Conservation (phyloP, 2,888 invertebrate species). For the Meteorus cinctellus region DNA sequence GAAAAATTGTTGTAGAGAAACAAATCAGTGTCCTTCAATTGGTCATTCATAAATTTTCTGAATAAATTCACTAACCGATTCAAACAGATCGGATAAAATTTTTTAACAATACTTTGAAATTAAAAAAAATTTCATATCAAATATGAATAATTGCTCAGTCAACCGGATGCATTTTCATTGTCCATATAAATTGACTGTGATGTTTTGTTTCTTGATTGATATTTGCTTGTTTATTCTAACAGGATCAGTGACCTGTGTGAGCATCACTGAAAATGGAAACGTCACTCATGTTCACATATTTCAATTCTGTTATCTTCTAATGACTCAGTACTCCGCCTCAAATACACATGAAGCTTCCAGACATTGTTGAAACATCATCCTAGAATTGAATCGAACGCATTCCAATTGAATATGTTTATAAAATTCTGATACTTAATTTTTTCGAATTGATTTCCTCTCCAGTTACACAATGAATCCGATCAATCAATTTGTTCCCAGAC, state of each 20-base stretch:
- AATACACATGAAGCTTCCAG: background rate
- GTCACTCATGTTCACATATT: slow-evolving; percentile 6
- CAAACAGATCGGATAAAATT: too few species aligned
- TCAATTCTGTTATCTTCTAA: background rate
- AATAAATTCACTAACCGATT: too few species aligned
- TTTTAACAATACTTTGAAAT: too few species aligned
- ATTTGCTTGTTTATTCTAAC: slow-evolving; percentile 6
- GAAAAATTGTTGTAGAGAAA: too few species aligned
- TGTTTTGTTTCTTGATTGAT: slow-evolving; percentile 16
- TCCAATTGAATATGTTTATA: background rate
- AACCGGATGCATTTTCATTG: too few species aligned
- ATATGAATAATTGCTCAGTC: too few species aligned
- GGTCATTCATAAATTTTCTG: too few species aligned
- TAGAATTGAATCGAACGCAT: background rate
- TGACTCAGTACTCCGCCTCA: background rate
- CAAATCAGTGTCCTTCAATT: too few species aligned
- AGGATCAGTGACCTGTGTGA: slow-evolving; percentile 5
- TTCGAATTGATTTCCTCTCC: too few species aligned
- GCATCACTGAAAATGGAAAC: slow-evolving; percentile 16
- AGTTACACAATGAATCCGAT: background rate
- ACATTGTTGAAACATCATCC: background rate
- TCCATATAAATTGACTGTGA: background rate
- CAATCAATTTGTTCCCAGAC: background rate
- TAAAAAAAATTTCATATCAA: too few species aligned
- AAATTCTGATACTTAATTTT: too few species aligned